Percentiles rank a stretch among this genome's conserved stretches.
Conservation (phyloP, 2,888 invertebrate genomes). For the Alloscopus bannaensis region DNA sequence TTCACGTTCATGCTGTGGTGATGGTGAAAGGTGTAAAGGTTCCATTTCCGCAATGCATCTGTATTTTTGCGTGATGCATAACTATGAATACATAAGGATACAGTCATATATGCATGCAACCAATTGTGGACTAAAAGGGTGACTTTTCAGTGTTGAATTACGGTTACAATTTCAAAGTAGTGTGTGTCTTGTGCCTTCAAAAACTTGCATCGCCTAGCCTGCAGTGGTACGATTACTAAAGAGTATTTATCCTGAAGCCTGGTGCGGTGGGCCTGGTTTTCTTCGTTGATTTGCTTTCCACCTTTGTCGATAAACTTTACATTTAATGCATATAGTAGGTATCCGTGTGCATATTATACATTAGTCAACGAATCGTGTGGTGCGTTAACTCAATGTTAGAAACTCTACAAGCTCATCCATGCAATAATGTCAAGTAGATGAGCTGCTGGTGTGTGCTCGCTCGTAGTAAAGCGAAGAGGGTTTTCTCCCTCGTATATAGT, state of each 20-base stretch:
- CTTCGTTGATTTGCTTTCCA: slow-evolving; percentile 15
- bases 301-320: not conserved
- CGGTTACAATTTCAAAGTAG: not conserved
- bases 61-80: too few relatives aligned
- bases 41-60: not conserved
- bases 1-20: too few relatives aligned
- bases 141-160: slow-evolving; percentile 14
- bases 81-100: too few relatives aligned
- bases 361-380: not conserved
- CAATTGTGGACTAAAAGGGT: too few relatives aligned
- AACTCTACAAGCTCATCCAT: slow-evolving; percentile 2
- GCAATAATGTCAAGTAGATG: slow-evolving; percentile 19
- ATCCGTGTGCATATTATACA: slow-evolving; percentile 6
- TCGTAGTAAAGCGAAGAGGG: not conserved
- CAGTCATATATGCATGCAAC: too few relatives aligned
- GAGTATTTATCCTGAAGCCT: not conserved
- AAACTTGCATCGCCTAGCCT: not conserved
- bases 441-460: not conserved
- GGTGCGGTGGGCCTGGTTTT: slow-evolving; percentile 30
- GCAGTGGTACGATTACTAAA: slow-evolving; percentile 8
- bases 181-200: not conserved
- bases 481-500: not conserved
- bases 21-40: slow-evolving; percentile 6
- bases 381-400: slow-evolving; percentile 5
- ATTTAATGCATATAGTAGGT: too few relatives aligned